Evolutionary conservation across 2,113 vertebrate genomes (phyloP).

Genomic region (Strix aluco): DNA sequence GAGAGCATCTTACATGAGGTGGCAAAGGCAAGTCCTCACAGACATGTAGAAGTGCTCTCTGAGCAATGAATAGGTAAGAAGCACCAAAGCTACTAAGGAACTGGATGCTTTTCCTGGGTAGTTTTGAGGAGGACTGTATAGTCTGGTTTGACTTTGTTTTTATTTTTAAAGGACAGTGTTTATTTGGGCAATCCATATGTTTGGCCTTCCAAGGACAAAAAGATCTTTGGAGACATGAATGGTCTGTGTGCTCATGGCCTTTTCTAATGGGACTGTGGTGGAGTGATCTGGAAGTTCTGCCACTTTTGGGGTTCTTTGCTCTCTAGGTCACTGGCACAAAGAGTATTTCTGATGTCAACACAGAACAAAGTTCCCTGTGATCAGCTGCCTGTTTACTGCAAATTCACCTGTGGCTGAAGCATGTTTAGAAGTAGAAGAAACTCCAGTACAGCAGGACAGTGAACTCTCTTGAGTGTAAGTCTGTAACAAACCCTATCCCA

Average conservation of each 20-base stretch:
- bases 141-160: background rate
- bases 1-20: rapidly evolving
- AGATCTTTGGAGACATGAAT: background rate
- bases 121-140: background rate
- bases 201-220: background rate
- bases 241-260: background rate
- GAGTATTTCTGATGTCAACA: slow-evolving; percentile 32
- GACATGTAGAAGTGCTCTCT: background rate
- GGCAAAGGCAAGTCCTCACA: background rate
- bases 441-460: background rate
- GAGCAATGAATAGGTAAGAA: background rate
- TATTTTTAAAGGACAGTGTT: slow-evolving; percentile 4
- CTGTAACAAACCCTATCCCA: background rate
- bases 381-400: slow-evolving; percentile 29
- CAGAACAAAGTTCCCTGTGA: slow-evolving; percentile 46
- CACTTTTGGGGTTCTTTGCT: background rate
- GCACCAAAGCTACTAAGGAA: background rate
- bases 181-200: background rate
- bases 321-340: slow-evolving; percentile 2
- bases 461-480: background rate
- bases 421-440: background rate
- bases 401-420: background rate
- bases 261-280: background rate
- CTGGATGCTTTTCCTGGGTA: background rate
- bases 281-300: slow-evolving; percentile 10